phyloP scores from a whole-genome alignment of 2,113 vertebrate genomes.

The Pterocles burchelli region DNA sequence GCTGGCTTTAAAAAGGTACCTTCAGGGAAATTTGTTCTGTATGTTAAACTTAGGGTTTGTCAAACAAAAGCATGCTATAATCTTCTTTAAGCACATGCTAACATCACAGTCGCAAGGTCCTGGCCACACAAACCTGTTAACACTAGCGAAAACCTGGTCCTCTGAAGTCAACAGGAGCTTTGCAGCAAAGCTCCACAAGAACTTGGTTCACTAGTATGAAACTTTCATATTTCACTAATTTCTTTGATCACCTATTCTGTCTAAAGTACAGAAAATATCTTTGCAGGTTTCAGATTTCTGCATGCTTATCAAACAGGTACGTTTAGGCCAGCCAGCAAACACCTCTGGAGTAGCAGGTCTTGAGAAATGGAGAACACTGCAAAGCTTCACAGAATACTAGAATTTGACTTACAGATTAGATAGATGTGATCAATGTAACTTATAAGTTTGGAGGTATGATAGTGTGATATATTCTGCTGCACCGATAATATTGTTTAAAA shows the following conservation, averaged over 20 bases:
- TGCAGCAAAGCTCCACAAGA: neutral
- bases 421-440: neutral
- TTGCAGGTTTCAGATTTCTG: neutral
- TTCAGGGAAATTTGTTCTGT: neutral
- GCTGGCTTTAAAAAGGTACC: neutral
- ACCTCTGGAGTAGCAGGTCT: neutral
- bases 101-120: neutral
- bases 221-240: neutral
- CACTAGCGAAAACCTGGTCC: neutral
- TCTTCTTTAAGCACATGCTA: neutral
- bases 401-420: neutral
- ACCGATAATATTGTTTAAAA: neutral
- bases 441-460: neutral
- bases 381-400: neutral
- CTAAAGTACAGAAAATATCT: neutral
- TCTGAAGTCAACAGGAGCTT: neutral
- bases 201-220: neutral
- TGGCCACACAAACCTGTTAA: neutral
- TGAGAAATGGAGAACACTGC: neutral
- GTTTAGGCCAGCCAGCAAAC: neutral
- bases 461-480: neutral
- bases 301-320: neutral
- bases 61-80: neutral
- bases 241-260: neutral
- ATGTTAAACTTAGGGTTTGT: neutral